phyloP scores from a whole-genome alignment of 1,140 invertebrate genomes.

The Babylonia areolata region DNA sequence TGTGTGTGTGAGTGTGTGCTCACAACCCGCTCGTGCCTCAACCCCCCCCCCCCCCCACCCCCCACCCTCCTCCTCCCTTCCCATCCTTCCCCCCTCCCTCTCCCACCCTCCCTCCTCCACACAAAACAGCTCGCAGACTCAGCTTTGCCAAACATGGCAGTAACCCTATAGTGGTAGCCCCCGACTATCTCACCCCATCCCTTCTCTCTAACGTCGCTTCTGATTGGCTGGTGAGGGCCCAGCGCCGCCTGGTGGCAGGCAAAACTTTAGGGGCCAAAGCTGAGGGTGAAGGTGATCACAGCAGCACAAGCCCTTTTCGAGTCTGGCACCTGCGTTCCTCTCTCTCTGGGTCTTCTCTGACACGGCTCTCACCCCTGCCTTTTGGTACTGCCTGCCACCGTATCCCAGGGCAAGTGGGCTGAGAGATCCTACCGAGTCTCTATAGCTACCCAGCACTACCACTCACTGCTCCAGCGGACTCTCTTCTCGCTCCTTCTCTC shows the following conservation, averaged over 20 bases:
- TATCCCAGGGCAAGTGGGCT: neutral
- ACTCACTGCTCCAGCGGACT: neutral
- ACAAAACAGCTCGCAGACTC: neutral
- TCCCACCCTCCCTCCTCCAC: neutral
- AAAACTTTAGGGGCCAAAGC: neutral
- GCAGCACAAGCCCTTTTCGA: conserved; percentile 27
- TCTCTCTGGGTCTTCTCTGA: conserved; percentile 32
- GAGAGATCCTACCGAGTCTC: neutral
- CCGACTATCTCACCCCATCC: neutral
- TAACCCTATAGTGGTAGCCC: conserved; percentile 19
- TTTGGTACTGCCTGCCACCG: neutral
- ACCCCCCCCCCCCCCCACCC: too few species aligned
- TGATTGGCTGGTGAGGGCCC: neutral
- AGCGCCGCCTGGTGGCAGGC: neutral
- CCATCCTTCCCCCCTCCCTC: too few species aligned
- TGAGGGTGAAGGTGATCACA: neutral
- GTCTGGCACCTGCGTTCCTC: conserved; percentile 24
- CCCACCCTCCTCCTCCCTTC: too few species aligned
- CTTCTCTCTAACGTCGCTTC: neutral
- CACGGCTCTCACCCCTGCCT: conserved; percentile 24
- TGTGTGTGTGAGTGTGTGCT: too few species aligned
- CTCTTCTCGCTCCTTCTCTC: conserved; percentile 13
- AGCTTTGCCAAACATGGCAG: conserved; percentile 29
- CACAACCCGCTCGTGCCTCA: too few species aligned
- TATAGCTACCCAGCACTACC: neutral